Base-by-base conservation (phyloP, 2,113 vertebrate species). In the Xenopus tropicalis region DNA sequence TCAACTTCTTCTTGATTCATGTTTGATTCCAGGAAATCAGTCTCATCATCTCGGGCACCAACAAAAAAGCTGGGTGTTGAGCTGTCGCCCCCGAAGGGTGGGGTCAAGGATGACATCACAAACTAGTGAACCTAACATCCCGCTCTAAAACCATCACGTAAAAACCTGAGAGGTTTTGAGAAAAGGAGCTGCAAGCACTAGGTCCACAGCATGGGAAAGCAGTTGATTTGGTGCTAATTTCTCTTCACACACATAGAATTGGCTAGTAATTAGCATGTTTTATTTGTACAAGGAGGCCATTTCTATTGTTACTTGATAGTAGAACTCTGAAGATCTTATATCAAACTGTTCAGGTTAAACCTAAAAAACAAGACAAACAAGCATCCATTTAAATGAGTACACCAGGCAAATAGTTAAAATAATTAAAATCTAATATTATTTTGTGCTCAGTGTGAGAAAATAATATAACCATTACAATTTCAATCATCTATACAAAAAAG, bases 81-180 rank as follows among this genome's bases (percentile, higher is more conserved):
- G 83, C 79, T 88, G 82, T 92, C 87, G 85, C 91, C 93, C 91
- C 95, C 94, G 80, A 80, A 88, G 88, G 89, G 90, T 90, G 93
- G 92, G 91, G 87, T 89, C 92, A 93, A 84, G 82, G 93, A 93
- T 93, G 94, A 98, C 97, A 99, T 99, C 84, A 94, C 92, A 93
- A 90, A 88, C 87, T 79, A 29, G 84, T 85, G 77, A 86, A 77
- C 86, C 87, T 22, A 90, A 85, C 91, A 86, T 93, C 89, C 91
- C 93, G 82, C 83, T 90, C 87, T 90, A 90, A 20, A 83, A 81
- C 59, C 16, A 78, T 70, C 83, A 79, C 0, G 0, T 52, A 65
- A 64, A 74, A 63, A 77, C 83, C 86, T 87, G 81, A 80, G 82
- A 76, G 61, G 61, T 69, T 51, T 69, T 22, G 14, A 62, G 25